Conservation (phyloP, 2,888 invertebrate species). For the Nyleta sp. region DNA sequence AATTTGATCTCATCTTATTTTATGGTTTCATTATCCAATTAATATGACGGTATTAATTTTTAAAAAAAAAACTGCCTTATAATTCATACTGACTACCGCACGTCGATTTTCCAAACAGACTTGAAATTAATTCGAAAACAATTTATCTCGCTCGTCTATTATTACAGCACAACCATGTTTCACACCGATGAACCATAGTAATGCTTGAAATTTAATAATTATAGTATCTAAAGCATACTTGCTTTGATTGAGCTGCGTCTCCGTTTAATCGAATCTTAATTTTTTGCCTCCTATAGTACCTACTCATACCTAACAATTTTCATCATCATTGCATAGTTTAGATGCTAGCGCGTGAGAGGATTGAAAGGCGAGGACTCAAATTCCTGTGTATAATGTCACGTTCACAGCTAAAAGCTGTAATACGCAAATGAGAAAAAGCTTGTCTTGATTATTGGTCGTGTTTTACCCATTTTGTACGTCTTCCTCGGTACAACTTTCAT, state of each 20-base stretch:
- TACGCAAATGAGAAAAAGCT: slow-evolving; percentile 37
- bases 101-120: too few species aligned
- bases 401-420: slow-evolving; percentile 45
- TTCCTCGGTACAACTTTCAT: not conserved
- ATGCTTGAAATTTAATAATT: slow-evolving; percentile 46
- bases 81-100: too few species aligned
- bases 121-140: not conserved
- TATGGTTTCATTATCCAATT: too few species aligned
- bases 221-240: slow-evolving; percentile 48
- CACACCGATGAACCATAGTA: not conserved
- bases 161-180: not conserved
- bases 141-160: not conserved
- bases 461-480: slow-evolving; percentile 2
- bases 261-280: slow-evolving; percentile 55
- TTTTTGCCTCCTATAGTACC: slow-evolving; percentile 37
- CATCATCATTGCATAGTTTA: slow-evolving; percentile 57
- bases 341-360: slow-evolving; percentile 53
- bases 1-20: too few species aligned
- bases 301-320: slow-evolving; percentile 56
- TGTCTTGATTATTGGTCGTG: slow-evolving; percentile 35
- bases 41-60: too few species aligned
- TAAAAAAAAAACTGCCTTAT: too few species aligned
- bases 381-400: slow-evolving; percentile 51
- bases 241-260: slow-evolving; percentile 50
- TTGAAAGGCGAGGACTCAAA: slow-evolving; percentile 48